Evolutionary conservation across 2,797 vertebrate genomes (phyloP).

Genomic region (Cheirogaleus major): DNA sequence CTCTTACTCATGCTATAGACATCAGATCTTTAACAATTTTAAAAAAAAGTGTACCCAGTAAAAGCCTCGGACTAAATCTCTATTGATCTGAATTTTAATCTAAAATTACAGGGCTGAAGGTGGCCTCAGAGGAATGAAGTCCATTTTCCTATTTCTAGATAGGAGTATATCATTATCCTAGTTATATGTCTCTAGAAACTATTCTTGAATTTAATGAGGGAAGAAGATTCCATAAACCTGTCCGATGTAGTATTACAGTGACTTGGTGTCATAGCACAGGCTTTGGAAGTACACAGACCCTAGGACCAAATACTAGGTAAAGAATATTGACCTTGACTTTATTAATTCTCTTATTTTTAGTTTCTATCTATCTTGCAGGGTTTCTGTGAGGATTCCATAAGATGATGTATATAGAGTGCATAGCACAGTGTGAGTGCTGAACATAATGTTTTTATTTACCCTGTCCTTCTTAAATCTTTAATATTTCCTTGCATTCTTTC

Average conservation of each 20-base stretch:
- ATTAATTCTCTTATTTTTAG: background rate
- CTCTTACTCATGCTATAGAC: background rate
- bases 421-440: background rate
- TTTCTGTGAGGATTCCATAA: background rate
- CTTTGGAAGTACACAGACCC: background rate
- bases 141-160: constrained; percentile 27
- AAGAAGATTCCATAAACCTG: background rate
- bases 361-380: background rate
- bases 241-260: background rate
- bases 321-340: background rate
- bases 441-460: background rate
- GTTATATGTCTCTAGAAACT: constrained; percentile 23
- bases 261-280: background rate
- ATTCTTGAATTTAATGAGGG: background rate
- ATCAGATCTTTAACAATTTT: constrained; percentile 27
- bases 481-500: background rate
- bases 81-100: constrained; percentile 52
- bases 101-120: constrained; percentile 28
- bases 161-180: background rate
- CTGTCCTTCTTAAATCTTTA: background rate
- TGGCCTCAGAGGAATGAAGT: constrained; percentile 1
- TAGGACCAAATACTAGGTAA: constrained; percentile 20
- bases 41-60: constrained; percentile 14
- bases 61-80: constrained; percentile 39
- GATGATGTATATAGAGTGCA: background rate